A percentile compares a stretch with the other conserved stretches of the same genome.
phyloP scores from a whole-genome alignment of 2,888 invertebrate genomes.

The Epinotia demarniana region DNA sequence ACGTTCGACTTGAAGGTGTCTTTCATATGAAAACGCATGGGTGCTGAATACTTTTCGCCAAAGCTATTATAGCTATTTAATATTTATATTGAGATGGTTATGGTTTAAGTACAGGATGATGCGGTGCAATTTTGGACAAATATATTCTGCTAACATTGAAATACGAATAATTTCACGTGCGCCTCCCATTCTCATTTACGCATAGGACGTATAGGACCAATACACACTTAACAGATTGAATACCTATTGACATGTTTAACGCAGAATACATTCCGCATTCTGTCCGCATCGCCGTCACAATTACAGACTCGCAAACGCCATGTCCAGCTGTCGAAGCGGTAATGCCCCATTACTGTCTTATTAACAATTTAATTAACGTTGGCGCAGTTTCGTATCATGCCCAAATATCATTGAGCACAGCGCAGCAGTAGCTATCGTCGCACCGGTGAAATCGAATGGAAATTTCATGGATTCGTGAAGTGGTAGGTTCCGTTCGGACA shows the following conservation, averaged over 20 bases:
- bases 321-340: background rate
- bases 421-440: too few species aligned
- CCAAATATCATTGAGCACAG: conserved; percentile 10
- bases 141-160: background rate
- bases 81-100: too few species aligned
- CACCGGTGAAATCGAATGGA: too few species aligned
- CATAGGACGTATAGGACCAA: background rate
- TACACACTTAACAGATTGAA: background rate
- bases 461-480: too few species aligned
- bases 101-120: too few species aligned
- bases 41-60: too few species aligned
- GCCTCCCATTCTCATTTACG: background rate
- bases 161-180: background rate
- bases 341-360: background rate
- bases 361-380: conserved; percentile 16
- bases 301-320: background rate
- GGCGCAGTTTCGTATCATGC: conserved; percentile 12
- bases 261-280: background rate
- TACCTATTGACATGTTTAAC: conserved; percentile 4
- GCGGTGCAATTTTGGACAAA: background rate
- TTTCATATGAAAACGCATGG: too few species aligned
- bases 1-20: too few species aligned
- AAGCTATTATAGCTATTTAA: too few species aligned
- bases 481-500: too few species aligned
- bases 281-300: background rate